Conservation (phyloP, 2,797 vertebrate species). For the Orestias chungarensis region DNA sequence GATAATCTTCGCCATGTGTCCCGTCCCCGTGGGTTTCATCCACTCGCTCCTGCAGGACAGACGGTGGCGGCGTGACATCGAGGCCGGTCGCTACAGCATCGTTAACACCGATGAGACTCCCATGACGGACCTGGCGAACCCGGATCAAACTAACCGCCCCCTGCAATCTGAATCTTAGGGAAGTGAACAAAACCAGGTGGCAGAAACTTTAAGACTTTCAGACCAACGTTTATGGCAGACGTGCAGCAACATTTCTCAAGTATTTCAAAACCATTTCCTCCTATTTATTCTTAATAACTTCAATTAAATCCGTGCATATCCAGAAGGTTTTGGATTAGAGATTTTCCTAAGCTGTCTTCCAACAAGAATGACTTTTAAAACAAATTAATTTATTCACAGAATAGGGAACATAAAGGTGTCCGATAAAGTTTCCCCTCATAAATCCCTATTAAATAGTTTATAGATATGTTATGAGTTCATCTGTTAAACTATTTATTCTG, state of each 20-base stretch:
- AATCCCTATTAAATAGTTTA: too few relatives aligned
- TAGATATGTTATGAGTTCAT: too few relatives aligned
- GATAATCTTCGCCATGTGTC: slow-evolving; percentile 78
- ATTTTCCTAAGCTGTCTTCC: background rate
- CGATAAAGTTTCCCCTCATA: too few relatives aligned
- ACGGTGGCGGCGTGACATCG: slow-evolving; percentile 32
- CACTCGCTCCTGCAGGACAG: slow-evolving; percentile 55
- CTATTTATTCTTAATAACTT: slow-evolving; percentile 10
- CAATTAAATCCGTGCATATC: slow-evolving; percentile 2
- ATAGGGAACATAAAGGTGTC: slow-evolving; percentile 16
- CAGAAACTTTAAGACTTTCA: background rate
- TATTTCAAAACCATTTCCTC: slow-evolving; percentile 17
- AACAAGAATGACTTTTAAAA: background rate
- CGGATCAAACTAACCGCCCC: slow-evolving; percentile 26
- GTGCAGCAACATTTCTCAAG: slow-evolving; percentile 3
- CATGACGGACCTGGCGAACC: slow-evolving; percentile 49
- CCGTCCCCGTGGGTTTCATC: slow-evolving; percentile 76
- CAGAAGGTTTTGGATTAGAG: background rate
- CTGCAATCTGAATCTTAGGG: slow-evolving; percentile 9
- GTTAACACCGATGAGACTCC: slow-evolving; percentile 67
- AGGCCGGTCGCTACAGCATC: slow-evolving; percentile 59
- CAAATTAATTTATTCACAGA: background rate
- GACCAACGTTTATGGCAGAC: too few relatives aligned
- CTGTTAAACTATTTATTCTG: too few relatives aligned
- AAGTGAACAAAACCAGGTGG: too few relatives aligned